A percentile compares a stretch with the other conserved stretches of the same genome.
phyloP scores from a whole-genome alignment of 2,888 invertebrate species.

The Taphrorychus bicolor region DNA sequence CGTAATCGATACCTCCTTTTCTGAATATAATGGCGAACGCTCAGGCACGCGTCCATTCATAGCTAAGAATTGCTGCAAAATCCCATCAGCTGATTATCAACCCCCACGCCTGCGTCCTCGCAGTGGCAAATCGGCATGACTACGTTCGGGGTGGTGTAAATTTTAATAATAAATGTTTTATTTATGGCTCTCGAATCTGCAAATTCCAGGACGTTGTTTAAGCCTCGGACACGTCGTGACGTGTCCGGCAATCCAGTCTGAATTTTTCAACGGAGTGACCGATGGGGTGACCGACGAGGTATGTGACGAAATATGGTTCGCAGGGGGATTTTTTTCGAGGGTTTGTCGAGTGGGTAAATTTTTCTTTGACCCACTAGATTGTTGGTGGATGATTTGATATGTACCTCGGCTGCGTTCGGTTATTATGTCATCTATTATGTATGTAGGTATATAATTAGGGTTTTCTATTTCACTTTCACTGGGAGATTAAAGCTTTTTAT shows the following conservation, averaged over 20 bases:
- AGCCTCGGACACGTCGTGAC: not conserved
- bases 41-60: not conserved
- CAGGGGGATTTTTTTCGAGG: not conserved
- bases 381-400: too few relatives aligned
- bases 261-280: not conserved
- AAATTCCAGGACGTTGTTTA: not conserved
- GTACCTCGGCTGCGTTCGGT: too few relatives aligned
- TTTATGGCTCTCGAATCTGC: conserved; percentile 33
- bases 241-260: not conserved
- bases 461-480: too few relatives aligned
- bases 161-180: conserved; percentile 48
- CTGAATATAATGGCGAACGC: not conserved
- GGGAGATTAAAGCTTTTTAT: too few relatives aligned
- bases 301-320: not conserved
- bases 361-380: too few relatives aligned
- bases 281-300: not conserved
- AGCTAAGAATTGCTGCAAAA: too few relatives aligned
- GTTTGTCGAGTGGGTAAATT: not conserved
- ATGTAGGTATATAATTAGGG: too few relatives aligned
- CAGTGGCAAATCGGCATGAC: conserved; percentile 57
- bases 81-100: conserved; percentile 25
- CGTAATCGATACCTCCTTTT: not conserved
- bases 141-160: conserved; percentile 55
- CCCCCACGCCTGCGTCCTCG: conserved; percentile 52
- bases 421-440: too few relatives aligned